Percentiles rank a stretch among this genome's conserved stretches.
Conservation (phyloP, 2,797 vertebrate genomes). For the Notoglanidium macrostoma region DNA sequence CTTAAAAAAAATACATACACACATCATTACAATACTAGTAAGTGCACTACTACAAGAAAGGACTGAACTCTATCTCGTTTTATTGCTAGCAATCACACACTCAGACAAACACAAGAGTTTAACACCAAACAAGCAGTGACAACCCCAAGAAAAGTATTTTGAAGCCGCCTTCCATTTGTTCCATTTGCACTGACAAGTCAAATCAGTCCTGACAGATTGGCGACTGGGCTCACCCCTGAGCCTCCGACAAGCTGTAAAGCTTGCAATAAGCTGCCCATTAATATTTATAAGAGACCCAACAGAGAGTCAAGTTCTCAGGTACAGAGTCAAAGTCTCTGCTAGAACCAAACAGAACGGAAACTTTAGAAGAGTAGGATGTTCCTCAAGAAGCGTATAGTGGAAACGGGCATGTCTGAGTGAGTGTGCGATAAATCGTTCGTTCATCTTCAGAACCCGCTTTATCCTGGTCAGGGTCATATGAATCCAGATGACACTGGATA, state of each 20-base stretch:
- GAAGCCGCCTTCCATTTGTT: slow-evolving; percentile 32
- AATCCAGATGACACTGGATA: not conserved
- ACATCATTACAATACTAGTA: not conserved
- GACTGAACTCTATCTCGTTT: not conserved
- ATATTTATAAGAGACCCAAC: slow-evolving; percentile 52
- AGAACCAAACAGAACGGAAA: not conserved
- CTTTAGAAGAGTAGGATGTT: not conserved
- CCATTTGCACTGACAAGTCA: slow-evolving; percentile 20
- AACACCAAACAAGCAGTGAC: slow-evolving; percentile 14
- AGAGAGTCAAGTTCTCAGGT: slow-evolving; percentile 42
- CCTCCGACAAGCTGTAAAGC: slow-evolving; percentile 48
- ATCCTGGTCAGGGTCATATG: not conserved
- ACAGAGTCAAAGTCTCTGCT: slow-evolving; percentile 24
- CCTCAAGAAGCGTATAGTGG: not conserved
- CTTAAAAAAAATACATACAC: not conserved
- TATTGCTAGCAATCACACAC: not conserved
- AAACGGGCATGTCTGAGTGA: slow-evolving; percentile 8
- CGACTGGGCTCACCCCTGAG: slow-evolving; percentile 36
- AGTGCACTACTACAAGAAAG: not conserved
- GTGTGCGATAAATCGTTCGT: slow-evolving; percentile 2
- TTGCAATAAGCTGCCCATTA: slow-evolving; percentile 48
- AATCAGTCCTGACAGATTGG: slow-evolving; percentile 51
- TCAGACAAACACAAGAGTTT: not conserved
- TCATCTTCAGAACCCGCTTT: not conserved
- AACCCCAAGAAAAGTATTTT: slow-evolving; percentile 25